Evolutionary conservation across 2,113 vertebrate species (phyloP), one percentile per base, ranked within the genome.

Genomic region (Orcinus orca): DNA sequence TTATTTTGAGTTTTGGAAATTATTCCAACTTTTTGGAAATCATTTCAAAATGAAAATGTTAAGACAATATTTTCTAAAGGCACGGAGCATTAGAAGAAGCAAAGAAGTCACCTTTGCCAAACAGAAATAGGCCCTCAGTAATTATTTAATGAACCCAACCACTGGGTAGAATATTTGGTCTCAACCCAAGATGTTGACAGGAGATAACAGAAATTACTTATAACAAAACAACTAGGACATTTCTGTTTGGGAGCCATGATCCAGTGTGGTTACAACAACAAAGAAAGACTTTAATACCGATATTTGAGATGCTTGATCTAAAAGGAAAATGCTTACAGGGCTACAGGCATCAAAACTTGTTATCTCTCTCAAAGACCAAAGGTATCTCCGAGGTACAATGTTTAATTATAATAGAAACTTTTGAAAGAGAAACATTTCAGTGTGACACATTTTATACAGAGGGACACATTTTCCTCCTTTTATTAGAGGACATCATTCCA

Each of bases 151-250:
- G 26, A 95, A 67, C 38, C 5, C 26, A 23, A 38, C 36, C 33
- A n/a, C 71, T 38, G 63, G 70, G 41, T 12, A 50, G 26, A 70
- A 33, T 25, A 88, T 91, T 90, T 92, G 50, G 58, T 94, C 96
- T 96, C 68, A 50, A 77, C 26, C 47, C 70, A 93, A 68, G 86
- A 68, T 67, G 18, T 90, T 77, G 47, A 90, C 29, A 95, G 8
- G 76, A 84, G 71, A 84, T 33, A 60, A 71, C 38, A 90, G 62
- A 71, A 74, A 95, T 96, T 93, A 96, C 90, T 90, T 95, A 50
- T 83, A 87, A 74, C 8, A 84, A 18, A 88, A 68, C 58, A 94
- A 81, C 50, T 74, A 70, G 92, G 84, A 83, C 21, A 41, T 74
- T 79, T 94, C 55, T 58, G 20, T 88, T 93, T 82, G 58, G 65